Base-by-base conservation (phyloP, 2,797 vertebrate species). In the Semotilus atromaculatus region DNA sequence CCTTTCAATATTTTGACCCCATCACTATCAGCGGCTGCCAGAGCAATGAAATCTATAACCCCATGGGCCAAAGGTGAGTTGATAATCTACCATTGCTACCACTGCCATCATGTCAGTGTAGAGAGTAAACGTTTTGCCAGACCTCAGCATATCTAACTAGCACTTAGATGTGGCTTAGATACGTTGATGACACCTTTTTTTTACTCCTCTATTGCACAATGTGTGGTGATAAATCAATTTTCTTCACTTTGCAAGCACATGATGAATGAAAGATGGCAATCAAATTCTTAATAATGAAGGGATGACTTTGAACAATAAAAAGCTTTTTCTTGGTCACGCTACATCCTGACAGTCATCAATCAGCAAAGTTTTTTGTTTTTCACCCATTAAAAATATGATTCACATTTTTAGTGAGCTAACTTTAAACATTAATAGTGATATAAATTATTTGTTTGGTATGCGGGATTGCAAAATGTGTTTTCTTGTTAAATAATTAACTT, bases 1-100 rank as follows among this genome's bases (percentile, higher is more conserved):
- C 98, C 90, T 99, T 99, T 94, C 97, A 99, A 93, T 98, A 97
- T 93, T 99, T 99, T 93, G 98, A 99, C 95, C 98, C 97, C 84
- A 97, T 99, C 94, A 97, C 97, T 85, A 97, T 97, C 92, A 96
- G 95, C 91, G 96, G 95, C 93, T 97, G 96, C 92, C 95, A 96
- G 92, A 95, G 93, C 92, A 96, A 96, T 91, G 96, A 97, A 95
- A 96, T 96, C 90, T 97, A 97, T 92, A 97, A 95, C 93, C 94
- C 94, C 0, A 92, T 93, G 1, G 95, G 96, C 88, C 95, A 97
- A 94, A 97, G 96, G 96, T 97, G 92, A 95, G 95, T n/a, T 45
- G 48, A 77, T 78, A 18, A 76, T 79, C 14, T 23, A 81, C 23
- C 60, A 60, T 43, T n/a, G 5, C 45, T 72, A n/a, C 11, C 31